A percentile compares a stretch with the other conserved stretches of the same genome.
Evolutionary conservation across 2,113 vertebrate species (phyloP).

Genomic region (Probosciger aterrimus): DNA sequence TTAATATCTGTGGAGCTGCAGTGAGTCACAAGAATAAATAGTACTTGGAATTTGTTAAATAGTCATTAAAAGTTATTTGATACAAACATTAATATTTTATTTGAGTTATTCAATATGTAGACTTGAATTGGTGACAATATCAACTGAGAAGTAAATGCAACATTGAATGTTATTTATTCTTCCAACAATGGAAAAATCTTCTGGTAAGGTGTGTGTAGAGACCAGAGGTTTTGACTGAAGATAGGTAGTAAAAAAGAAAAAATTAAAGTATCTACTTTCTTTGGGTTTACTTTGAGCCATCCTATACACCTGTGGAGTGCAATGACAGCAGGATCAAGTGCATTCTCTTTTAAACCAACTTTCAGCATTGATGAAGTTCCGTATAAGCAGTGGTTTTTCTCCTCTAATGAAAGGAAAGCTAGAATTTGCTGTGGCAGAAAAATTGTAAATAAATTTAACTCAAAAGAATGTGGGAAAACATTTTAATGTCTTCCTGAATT

Average conservation of each 20-base stretch:
- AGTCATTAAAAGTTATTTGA: conserved; percentile 22
- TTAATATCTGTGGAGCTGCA: background rate
- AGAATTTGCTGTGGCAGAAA: background rate
- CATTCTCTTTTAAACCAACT: background rate
- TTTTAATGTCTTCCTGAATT: background rate
- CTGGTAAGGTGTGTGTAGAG: background rate
- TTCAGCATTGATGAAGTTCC: background rate
- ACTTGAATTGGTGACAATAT: background rate
- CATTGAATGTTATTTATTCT: background rate
- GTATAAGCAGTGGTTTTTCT: background rate
- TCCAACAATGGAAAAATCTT: background rate
- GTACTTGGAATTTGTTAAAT: conserved; percentile 23
- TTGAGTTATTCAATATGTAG: background rate
- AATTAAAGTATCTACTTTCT: background rate
- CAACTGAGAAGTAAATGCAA: background rate
- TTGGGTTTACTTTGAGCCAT: background rate
- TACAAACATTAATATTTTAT: conserved; percentile 26
- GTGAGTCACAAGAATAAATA: conserved; percentile 17
- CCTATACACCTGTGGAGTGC: background rate
- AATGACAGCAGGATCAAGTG: background rate
- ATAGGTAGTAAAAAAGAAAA: background rate
- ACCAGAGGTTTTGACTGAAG: background rate
- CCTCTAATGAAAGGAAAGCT: background rate
- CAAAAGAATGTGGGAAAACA: background rate
- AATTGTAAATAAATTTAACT: background rate